Percentiles rank a stretch among this genome's conserved stretches.
phyloP scores from a whole-genome alignment of 92 coral and sea anemone species.

The Epizoanthus scotinus region DNA sequence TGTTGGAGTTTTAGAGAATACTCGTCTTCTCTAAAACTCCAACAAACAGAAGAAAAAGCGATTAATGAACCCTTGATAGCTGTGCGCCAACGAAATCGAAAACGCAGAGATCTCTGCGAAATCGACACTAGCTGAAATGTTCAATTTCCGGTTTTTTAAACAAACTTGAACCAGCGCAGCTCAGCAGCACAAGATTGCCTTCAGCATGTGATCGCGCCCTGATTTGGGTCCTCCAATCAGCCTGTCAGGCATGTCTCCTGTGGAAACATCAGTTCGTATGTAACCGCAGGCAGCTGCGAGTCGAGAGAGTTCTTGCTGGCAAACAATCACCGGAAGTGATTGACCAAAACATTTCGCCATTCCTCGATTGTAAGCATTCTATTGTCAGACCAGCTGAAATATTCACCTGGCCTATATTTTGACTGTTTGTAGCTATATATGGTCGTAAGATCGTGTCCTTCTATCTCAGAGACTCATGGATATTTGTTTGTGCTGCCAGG shows the following conservation, averaged over 20 bases:
- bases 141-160: neutral
- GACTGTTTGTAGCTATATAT: too few species aligned
- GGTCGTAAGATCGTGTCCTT: too few species aligned
- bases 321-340: constrained; percentile 33
- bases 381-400: neutral
- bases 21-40: too few species aligned
- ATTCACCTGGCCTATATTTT: too few species aligned
- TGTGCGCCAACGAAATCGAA: too few species aligned
- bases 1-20: too few species aligned
- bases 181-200: constrained; percentile 6
- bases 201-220: constrained; percentile 10
- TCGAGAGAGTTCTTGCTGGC: neutral
- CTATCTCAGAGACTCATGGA: too few species aligned
- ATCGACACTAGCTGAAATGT: neutral
- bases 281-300: constrained; percentile 20
- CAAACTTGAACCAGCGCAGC: neutral
- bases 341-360: neutral
- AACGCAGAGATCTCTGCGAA: neutral
- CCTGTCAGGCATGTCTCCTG: neutral
- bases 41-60: too few species aligned
- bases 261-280: neutral
- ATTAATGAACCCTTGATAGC: too few species aligned
- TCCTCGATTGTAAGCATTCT: neutral
- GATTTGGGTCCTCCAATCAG: neutral
- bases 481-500: too few species aligned